Percentiles rank a stretch among this genome's conserved stretches.
phyloP scores from a whole-genome alignment of 23 tunicate species.

The Halocynthia roretzi region DNA sequence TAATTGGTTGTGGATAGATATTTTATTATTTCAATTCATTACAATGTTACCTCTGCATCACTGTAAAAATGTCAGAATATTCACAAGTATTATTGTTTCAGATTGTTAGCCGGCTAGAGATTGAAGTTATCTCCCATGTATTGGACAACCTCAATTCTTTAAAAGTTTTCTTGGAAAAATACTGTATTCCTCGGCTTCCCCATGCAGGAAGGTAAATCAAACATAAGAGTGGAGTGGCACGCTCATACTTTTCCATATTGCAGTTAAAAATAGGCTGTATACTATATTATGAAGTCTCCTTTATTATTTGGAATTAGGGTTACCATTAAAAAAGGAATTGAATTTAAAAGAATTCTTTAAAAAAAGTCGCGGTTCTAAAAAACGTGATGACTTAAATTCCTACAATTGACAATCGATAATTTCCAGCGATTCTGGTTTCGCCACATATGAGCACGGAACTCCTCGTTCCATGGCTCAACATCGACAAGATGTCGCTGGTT shows the following conservation, averaged over 20 bases:
- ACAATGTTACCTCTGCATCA: background rate
- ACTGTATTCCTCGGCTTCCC: slow-evolving; percentile 43
- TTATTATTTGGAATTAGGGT: too few relatives aligned
- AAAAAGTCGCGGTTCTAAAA: too few relatives aligned
- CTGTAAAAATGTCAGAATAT: background rate
- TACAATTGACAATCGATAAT: too few relatives aligned
- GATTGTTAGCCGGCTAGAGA: slow-evolving; percentile 58
- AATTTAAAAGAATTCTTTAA: too few relatives aligned
- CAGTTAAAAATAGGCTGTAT: too few relatives aligned
- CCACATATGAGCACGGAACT: too few relatives aligned
- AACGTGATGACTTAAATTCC: too few relatives aligned
- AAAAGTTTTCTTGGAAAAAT: slow-evolving; percentile 42
- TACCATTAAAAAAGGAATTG: too few relatives aligned
- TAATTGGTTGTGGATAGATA: background rate
- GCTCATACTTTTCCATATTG: too few relatives aligned
- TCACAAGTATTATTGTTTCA: background rate
- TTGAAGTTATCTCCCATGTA: slow-evolving; percentile 39
- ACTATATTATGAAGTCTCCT: background rate
- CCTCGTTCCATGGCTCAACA: background rate
- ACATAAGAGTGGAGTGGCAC: background rate
- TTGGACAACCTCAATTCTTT: slow-evolving; percentile 38
- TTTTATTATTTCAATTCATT: too few relatives aligned
- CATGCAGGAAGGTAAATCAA: slow-evolving; percentile 13
- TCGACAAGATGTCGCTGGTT: background rate
- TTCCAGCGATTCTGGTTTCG: too few relatives aligned